Conservation (phyloP, 2,888 invertebrate species). For the Eumacrocentrus americanus region DNA sequence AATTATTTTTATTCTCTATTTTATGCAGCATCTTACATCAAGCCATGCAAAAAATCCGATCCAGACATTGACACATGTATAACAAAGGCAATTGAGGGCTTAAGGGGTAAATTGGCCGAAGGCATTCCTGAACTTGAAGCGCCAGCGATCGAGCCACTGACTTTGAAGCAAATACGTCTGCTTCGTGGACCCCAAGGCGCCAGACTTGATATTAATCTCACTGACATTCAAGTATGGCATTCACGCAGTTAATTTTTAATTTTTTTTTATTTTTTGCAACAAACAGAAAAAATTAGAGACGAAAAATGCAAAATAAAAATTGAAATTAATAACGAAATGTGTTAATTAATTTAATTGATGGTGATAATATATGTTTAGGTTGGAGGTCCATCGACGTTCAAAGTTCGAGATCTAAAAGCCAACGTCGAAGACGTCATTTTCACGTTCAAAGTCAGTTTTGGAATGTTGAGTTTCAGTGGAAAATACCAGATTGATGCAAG, state of each 20-base stretch:
- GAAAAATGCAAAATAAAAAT: too few relatives aligned
- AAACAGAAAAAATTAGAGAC: not conserved
- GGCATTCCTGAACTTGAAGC: slow-evolving; percentile 75
- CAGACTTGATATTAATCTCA: slow-evolving; percentile 56
- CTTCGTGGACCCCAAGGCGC: slow-evolving; percentile 67
- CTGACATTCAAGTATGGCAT: slow-evolving; percentile 48
- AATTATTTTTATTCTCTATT: not conserved
- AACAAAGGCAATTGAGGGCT: slow-evolving; percentile 67
- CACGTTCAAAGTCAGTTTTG: slow-evolving; percentile 68
- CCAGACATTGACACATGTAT: slow-evolving; percentile 70
- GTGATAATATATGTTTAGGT: slow-evolving; percentile 42
- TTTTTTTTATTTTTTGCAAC: slow-evolving; percentile 6
- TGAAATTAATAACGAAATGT: not conserved
- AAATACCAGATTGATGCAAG: slow-evolving; percentile 75
- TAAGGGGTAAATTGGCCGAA: slow-evolving; percentile 66
- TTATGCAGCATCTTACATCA: slow-evolving; percentile 70
- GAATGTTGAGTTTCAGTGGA: slow-evolving; percentile 68
- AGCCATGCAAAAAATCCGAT: slow-evolving; percentile 69
- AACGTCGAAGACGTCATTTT: slow-evolving; percentile 69
- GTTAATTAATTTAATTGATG: slow-evolving; percentile 2
- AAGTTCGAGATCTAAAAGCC: slow-evolving; percentile 56
- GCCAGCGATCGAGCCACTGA: slow-evolving; percentile 71
- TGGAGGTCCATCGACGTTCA: slow-evolving; percentile 53
- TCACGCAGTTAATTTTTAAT: not conserved
- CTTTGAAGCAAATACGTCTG: slow-evolving; percentile 68